Percentiles rank a stretch among this genome's conserved stretches.
Conservation (phyloP, 2,797 vertebrate genomes). For the Psittacula echo region DNA sequence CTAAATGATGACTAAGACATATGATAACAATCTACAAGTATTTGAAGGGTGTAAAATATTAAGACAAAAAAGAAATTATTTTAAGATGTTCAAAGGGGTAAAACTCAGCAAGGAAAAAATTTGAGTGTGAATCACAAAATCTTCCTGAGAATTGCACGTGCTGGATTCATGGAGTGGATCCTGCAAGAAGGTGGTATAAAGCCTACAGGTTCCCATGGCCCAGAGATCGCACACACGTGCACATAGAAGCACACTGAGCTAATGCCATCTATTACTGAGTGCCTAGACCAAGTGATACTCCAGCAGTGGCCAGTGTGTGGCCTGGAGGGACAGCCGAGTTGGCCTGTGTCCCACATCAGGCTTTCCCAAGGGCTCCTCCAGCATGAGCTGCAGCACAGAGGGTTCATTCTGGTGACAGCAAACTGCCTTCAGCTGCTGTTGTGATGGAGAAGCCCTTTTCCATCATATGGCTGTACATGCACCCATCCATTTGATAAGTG, state of each 20-base stretch:
- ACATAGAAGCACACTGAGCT: not conserved
- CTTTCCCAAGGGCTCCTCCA: not conserved
- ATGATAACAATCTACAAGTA: slow-evolving; percentile 67
- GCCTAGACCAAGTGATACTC: not conserved
- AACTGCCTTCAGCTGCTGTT: slow-evolving; percentile 17
- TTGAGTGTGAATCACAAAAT: slow-evolving; percentile 36
- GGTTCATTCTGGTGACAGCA: not conserved
- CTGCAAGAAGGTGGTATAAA: not conserved
- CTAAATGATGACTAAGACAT: slow-evolving; percentile 67
- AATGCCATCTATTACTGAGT: not conserved
- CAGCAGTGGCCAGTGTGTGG: fast-evolving
- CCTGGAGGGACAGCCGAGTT: fast-evolving
- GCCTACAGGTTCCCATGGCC: not conserved
- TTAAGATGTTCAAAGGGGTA: slow-evolving; percentile 52
- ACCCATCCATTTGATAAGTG: not conserved
- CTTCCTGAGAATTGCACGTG: slow-evolving; percentile 9
- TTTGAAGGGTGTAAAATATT: slow-evolving; percentile 72
- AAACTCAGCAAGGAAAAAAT: slow-evolving; percentile 45
- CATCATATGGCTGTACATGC: not conserved
- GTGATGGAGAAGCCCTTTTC: not conserved
- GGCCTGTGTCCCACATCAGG: not conserved
- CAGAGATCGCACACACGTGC: not conserved
- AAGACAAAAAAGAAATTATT: slow-evolving; percentile 62
- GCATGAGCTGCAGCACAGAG: not conserved
- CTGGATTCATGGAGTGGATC: not conserved